These are phyloP conservation scores for Petrocephalus zakoni DNA, from an alignment of 2,113 vertebrate species.

Conservation along the genomic window DNA sequence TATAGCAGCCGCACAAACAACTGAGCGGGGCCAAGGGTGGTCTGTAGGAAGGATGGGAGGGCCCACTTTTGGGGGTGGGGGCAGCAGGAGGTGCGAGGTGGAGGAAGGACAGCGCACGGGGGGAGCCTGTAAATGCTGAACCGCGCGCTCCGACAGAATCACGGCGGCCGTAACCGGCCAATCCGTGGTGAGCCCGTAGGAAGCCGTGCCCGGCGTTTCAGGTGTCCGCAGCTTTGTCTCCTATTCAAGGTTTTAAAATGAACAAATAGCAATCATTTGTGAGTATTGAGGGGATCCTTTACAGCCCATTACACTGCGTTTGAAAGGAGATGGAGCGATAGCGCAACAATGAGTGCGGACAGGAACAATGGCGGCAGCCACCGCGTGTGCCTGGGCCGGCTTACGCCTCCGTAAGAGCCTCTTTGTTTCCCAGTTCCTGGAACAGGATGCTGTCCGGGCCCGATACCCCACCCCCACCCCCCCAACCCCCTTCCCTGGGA, in stretches of 20 bases:
- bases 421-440: slow-evolving; percentile 16
- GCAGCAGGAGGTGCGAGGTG: background rate
- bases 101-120: background rate
- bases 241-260: background rate
- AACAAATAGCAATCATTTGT: background rate
- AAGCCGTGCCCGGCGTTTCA: background rate
- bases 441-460: slow-evolving; percentile 7
- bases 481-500: background rate
- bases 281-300: background rate
- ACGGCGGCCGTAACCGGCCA: background rate
- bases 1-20: background rate
- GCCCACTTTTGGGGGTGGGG: background rate
- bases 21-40: background rate
- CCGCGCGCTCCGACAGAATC: background rate
- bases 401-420: background rate
- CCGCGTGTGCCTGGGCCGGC: background rate
- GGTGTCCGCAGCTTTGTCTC: background rate
- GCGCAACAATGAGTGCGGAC: background rate
- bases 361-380: background rate
- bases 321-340: background rate
- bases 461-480: background rate
- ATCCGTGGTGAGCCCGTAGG: background rate
- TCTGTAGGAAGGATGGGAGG: slow-evolving; percentile 5
- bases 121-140: background rate
- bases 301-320: background rate